Percentiles rank a stretch among this genome's conserved stretches.
phyloP scores from a whole-genome alignment of 2,113 vertebrate genomes.

The Sinocyclocheilus anshuiensis region DNA sequence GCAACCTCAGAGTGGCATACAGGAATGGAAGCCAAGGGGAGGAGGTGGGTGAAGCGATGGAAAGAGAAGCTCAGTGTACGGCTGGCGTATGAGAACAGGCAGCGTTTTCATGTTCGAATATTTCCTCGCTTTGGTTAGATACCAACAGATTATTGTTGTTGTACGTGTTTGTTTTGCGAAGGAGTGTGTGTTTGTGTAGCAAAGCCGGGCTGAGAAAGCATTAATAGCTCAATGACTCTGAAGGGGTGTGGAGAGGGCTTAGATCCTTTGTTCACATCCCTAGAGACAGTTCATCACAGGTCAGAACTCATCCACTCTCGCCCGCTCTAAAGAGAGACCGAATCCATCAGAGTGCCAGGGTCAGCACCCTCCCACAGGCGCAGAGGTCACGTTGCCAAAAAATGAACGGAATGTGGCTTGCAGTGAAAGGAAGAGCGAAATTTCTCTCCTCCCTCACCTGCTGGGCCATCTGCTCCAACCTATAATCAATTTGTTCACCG shows the following conservation, averaged over 20 bases:
- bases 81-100: constrained; percentile 54
- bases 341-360: constrained; percentile 59
- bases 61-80: constrained; percentile 55
- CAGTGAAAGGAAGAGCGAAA: constrained; percentile 59
- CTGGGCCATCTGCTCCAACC: constrained; percentile 68
- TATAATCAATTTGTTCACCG: constrained; percentile 79
- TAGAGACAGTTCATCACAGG: constrained; percentile 73
- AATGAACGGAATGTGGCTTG: constrained; percentile 66
- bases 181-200: constrained; percentile 20
- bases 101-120: not conserved
- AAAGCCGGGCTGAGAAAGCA: constrained; percentile 46
- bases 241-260: constrained; percentile 56
- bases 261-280: constrained; percentile 38
- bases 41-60: constrained; percentile 31
- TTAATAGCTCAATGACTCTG: constrained; percentile 52
- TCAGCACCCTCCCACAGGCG: constrained; percentile 64
- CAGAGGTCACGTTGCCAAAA: constrained; percentile 56
- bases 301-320: constrained; percentile 60
- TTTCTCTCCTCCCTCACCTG: constrained; percentile 70
- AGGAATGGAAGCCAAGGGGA: constrained; percentile 67
- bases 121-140: not conserved
- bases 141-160: not conserved
- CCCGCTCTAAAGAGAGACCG: constrained; percentile 35
- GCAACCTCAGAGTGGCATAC: constrained; percentile 73
- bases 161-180: constrained; percentile 12